Conservation (phyloP, 2,797 vertebrate species). For the Pampus argenteus region DNA sequence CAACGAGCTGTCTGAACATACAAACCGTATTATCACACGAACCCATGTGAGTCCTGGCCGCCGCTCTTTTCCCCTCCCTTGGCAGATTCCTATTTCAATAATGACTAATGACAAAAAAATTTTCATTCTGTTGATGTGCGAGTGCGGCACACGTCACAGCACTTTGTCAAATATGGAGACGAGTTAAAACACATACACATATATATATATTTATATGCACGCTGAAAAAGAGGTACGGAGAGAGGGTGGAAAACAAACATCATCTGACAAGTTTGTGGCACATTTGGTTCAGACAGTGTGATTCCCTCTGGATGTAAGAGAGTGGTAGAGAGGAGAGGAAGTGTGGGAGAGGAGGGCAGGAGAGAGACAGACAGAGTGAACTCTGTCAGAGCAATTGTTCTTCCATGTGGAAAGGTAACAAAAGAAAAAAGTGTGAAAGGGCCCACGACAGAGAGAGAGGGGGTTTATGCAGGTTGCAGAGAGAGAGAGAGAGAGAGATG, state of each 20-base stretch:
- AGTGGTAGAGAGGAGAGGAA: constrained; percentile 60
- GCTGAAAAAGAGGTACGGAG: constrained; percentile 48
- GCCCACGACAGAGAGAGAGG: constrained; percentile 59
- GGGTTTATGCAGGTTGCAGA: constrained; percentile 33
- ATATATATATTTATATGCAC: not conserved
- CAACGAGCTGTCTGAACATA: constrained; percentile 75
- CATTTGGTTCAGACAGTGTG: constrained; percentile 77
- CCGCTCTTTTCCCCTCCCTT: not conserved
- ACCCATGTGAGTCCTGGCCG: constrained; percentile 57
- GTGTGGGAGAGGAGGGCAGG: constrained; percentile 55
- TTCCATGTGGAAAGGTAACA: constrained; percentile 85
- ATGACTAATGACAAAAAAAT: too few relatives aligned
- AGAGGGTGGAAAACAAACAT: constrained; percentile 73
- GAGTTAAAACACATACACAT: constrained; percentile 72
- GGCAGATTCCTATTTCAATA: constrained; percentile 68
- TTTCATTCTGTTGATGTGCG: constrained; percentile 49
- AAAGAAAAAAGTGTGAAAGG: constrained; percentile 75
- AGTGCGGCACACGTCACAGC: constrained; percentile 56
- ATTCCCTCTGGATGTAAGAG: constrained; percentile 75
- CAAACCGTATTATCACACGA: constrained; percentile 71
- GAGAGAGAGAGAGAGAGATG: constrained; percentile 15
- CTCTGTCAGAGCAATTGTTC: constrained; percentile 80
- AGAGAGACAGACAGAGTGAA: constrained; percentile 47
- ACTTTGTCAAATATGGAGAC: constrained; percentile 75
- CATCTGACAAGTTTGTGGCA: constrained; percentile 80